phyloP scores from a whole-genome alignment of 1,140 invertebrate genomes.

The Eubasilissa regina region DNA sequence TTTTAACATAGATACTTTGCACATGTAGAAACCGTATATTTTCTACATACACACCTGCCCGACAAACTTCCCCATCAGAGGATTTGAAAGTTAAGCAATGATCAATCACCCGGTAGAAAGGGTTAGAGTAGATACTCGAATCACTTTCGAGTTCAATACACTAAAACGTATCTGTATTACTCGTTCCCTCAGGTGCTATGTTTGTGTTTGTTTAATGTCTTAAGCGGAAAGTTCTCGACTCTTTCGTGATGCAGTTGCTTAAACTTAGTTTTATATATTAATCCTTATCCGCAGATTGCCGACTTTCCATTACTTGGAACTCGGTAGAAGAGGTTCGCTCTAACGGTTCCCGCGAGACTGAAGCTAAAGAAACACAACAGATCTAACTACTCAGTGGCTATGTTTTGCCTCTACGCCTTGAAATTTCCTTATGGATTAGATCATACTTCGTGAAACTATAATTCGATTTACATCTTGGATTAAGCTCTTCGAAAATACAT shows the following conservation, averaged over 20 bases:
- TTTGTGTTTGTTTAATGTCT: not conserved
- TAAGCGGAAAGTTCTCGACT: not conserved
- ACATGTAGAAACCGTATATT: not conserved
- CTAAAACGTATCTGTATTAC: no score
- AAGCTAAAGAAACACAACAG: no score
- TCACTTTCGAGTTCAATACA: no score
- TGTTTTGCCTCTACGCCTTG: not conserved
- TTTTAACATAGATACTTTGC: no score
- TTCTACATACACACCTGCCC: constrained; percentile 17
- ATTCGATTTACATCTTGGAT: constrained; percentile 13
- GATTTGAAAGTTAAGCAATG: no score
- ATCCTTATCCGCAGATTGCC: not conserved
- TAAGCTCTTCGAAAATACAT: not conserved
- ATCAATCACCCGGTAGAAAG: not conserved
- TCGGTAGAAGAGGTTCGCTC: not conserved
- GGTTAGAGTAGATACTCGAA: not conserved
- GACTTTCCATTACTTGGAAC: not conserved
- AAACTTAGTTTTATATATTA: not conserved
- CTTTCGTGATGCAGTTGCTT: not conserved
- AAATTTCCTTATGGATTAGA: not conserved
- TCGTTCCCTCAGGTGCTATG: no score
- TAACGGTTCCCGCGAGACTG: not conserved
- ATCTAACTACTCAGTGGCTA: not conserved
- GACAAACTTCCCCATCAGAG: not conserved
- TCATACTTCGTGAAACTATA: constrained; percentile 1